Conservation (phyloP, 2,888 invertebrate genomes). For the Cephus pygmeus region DNA sequence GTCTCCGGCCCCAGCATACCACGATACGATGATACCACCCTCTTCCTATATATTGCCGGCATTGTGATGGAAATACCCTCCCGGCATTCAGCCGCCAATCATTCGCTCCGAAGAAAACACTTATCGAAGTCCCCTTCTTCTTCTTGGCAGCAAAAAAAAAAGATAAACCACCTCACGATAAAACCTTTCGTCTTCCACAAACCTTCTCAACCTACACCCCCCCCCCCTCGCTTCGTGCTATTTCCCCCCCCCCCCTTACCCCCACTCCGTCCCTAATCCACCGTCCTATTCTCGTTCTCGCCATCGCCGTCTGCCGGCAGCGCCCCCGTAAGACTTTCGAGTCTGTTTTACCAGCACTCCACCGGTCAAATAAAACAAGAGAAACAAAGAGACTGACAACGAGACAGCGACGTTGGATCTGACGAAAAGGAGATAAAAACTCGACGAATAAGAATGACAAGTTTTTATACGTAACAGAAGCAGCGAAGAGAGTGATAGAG, state of each 20-base stretch:
- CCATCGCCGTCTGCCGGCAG: not conserved
- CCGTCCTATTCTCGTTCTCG: not conserved
- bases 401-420: not conserved
- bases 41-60: constrained; percentile 18
- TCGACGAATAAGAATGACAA: not conserved
- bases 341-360: not conserved
- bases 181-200: not conserved
- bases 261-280: not conserved
- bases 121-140: constrained; percentile 27
- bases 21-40: not conserved
- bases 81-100: constrained; percentile 49
- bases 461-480: not conserved
- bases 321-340: not conserved
- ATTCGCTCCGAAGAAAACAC: constrained; percentile 34
- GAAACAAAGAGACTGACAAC: not conserved
- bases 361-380: not conserved
- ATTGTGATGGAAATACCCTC: constrained; percentile 49
- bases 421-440: not conserved
- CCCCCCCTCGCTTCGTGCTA: too few species aligned
- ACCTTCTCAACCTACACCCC: not conserved
- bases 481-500: not conserved
- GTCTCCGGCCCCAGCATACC: not conserved
- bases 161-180: constrained; percentile 1
- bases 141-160: constrained; percentile 16
- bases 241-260: not conserved